Conservation (phyloP, 2,888 invertebrate species). For the Zootermopsis nevadensis region DNA sequence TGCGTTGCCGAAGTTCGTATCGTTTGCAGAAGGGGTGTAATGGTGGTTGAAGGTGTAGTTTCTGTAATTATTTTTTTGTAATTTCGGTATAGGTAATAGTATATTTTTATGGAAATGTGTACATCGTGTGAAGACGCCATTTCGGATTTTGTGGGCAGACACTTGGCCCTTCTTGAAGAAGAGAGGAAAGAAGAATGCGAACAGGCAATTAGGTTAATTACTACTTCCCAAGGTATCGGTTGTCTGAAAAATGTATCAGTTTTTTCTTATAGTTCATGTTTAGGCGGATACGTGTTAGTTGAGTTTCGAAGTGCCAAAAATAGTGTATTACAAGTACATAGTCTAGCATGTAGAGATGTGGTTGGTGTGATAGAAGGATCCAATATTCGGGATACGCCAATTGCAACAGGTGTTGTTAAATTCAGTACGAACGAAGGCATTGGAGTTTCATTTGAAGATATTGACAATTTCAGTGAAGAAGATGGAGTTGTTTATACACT, state of each 20-base stretch:
- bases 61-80: no score
- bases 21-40: no score
- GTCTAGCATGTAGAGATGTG: conserved; percentile 21
- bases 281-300: conserved; percentile 24
- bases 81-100: no score
- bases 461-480: conserved; percentile 16
- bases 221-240: not conserved
- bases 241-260: not conserved
- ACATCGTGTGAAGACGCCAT: not conserved
- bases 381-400: not conserved
- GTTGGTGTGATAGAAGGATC: conserved; percentile 10
- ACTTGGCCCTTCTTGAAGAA: not conserved
- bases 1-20: no score
- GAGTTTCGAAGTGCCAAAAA: conserved; percentile 29
- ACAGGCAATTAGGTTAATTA: not conserved
- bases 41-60: no score
- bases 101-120: not conserved
- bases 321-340: conserved; percentile 7
- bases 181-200: conserved; percentile 14
- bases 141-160: not conserved
- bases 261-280: not conserved
- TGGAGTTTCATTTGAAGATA: conserved; percentile 36
- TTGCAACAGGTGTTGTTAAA: conserved; percentile 33
- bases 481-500: not conserved
- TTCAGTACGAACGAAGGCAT: not conserved